Percentiles rank a stretch among this genome's conserved stretches.
phyloP scores from a whole-genome alignment of 2,888 invertebrate genomes.

The Polydesmus complanatus region DNA sequence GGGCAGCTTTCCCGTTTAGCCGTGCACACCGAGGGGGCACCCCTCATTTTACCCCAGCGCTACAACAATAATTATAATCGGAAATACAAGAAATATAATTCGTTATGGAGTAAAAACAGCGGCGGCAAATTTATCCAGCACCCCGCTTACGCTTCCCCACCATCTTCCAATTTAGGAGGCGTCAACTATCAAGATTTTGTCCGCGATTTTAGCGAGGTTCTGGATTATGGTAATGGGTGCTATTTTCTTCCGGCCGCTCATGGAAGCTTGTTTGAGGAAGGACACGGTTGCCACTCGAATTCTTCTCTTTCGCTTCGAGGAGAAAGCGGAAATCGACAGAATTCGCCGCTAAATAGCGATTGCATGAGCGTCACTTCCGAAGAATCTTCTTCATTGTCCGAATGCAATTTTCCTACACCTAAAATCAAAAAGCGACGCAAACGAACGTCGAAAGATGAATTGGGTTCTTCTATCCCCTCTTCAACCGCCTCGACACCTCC shows the following conservation, averaged over 20 bases:
- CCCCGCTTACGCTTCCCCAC: slow-evolving; percentile 23
- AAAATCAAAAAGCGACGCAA: slow-evolving; percentile 79
- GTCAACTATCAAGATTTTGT: slow-evolving; percentile 18
- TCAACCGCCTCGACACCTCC: slow-evolving; percentile 21
- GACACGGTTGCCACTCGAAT: not conserved
- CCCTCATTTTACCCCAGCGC: slow-evolving; percentile 50
- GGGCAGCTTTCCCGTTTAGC: slow-evolving; percentile 56
- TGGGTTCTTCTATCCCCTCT: slow-evolving; percentile 20
- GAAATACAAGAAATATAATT: not conserved
- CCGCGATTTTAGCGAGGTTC: slow-evolving; percentile 4
- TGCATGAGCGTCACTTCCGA: slow-evolving; percentile 19
- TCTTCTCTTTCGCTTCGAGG: not conserved
- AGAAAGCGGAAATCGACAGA: not conserved
- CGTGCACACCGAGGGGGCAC: slow-evolving; percentile 70
- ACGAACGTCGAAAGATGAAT: slow-evolving; percentile 53
- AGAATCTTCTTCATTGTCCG: slow-evolving; percentile 18
- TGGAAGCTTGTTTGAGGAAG: not conserved
- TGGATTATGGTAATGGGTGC: not conserved
- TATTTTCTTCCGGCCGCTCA: not conserved
- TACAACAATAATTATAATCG: slow-evolving; percentile 2
- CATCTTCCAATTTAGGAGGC: slow-evolving; percentile 26
- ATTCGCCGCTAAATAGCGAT: slow-evolving; percentile 17
- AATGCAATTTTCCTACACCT: slow-evolving; percentile 18
- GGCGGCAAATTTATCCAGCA: not conserved
- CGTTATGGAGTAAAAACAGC: not conserved